These are phyloP conservation scores for Varanus komodoensis DNA, from an alignment of 2,113 vertebrate species.

Conservation along the genomic window DNA sequence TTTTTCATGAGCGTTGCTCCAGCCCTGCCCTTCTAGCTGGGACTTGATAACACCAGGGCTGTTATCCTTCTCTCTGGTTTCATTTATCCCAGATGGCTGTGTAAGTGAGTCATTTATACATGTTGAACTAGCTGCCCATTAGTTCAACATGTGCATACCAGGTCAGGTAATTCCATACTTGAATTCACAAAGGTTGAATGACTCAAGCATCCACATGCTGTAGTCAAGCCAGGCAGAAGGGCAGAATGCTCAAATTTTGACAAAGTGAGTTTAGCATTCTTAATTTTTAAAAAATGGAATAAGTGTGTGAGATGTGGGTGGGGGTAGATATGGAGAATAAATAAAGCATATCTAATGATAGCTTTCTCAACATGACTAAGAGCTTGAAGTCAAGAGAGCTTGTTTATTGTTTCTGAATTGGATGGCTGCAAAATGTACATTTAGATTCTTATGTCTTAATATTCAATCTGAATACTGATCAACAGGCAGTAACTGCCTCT, in stretches of 20 bases:
- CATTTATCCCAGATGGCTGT: no score
- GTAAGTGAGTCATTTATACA: no score
- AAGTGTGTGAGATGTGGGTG: not conserved
- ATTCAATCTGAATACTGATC: not conserved
- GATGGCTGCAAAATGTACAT: not conserved
- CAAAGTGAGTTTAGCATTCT: not conserved
- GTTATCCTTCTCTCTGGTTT: no score
- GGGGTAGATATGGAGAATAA: not conserved
- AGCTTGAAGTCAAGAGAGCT: not conserved
- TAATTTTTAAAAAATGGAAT: conserved; percentile 3
- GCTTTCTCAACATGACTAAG: not conserved
- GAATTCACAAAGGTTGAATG: no score
- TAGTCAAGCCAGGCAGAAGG: not conserved
- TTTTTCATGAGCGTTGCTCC: no score
- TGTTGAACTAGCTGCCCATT: no score
- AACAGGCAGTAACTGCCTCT: not conserved
- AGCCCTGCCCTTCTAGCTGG: no score
- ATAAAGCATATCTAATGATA: no score
- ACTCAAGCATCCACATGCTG: not conserved
- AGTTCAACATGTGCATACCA: no score
- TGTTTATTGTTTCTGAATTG: not conserved
- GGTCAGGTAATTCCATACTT: no score
- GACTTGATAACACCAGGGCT: no score
- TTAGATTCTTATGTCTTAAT: not conserved
- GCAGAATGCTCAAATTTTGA: not conserved